Evolutionary conservation across 2,888 invertebrate genomes (phyloP), one percentile per base, ranked within the genome.

Genomic region (Erebia epiphron): DNA sequence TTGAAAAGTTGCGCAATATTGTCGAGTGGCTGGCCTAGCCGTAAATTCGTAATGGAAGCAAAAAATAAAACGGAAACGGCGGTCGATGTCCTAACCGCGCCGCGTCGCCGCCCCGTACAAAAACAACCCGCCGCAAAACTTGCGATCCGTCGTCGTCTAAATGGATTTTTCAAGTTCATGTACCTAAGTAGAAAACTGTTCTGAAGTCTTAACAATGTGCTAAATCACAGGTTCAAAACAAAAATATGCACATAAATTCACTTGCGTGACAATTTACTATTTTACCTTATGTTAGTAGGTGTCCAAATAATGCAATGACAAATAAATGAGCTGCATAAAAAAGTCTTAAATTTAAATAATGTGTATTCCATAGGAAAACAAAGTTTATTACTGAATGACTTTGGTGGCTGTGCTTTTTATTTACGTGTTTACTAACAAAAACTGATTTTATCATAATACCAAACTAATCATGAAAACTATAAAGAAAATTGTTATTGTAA

Each of bases 1-100:
- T 93, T 93, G 92, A 92, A 93, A 93, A 92, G 90, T 92, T 90
- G 88, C 87, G 90, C 92, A 92, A 93, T 92, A 93, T 91, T 92
- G 92, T 90, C 90, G 89, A 91, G 91, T 90, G 86, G 88, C 83
- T 86, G 85, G 86, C 82, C 86, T 80, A 82, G 80, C 87, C 90
- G 91, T 92, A 93, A 91, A 93, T 92, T 92, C 88, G 91, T 92
- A 92, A 92, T 92, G 92, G 91, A 83, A 80, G 86, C 90, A 92
- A 92, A 92, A 92, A 92, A 91, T 88, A 89, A 90, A 92, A 88
- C 86, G 83, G 85, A 78, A 79, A 73, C 82, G 73, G 77, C 82
- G 83, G 83, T 80, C 80, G 82, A 80, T 79, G 84, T 80, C 84
- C 81, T 81, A 74, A 70, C 80, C 80, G 79, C 79, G 78, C 79